These are phyloP conservation scores for Hermodice carunculata DNA, from an alignment of 2,888 invertebrate genomes.

Conservation along the genomic window DNA sequence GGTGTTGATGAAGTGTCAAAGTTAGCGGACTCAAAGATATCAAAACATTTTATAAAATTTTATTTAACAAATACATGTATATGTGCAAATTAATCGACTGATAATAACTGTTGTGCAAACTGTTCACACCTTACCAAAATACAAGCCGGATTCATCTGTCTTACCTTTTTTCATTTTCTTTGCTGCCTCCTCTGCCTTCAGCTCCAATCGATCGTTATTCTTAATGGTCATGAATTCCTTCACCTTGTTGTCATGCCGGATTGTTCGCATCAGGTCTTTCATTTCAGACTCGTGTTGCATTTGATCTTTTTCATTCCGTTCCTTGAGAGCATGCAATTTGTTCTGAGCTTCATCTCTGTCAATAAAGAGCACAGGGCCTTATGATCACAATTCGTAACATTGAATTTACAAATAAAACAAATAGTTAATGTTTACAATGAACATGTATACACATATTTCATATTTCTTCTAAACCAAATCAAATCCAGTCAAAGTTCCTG, in stretches of 20 bases:
- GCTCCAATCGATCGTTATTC: slow-evolving; percentile 75
- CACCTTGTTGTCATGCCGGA: slow-evolving; percentile 86
- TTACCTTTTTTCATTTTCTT: slow-evolving; percentile 19
- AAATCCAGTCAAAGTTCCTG: too few species aligned
- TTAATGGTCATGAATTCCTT: slow-evolving; percentile 87
- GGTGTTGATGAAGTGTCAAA: too few species aligned
- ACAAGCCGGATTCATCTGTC: too few species aligned
- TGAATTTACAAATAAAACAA: not conserved
- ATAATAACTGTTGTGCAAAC: too few species aligned
- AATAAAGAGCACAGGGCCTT: not conserved
- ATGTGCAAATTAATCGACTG: too few species aligned
- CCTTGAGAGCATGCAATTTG: slow-evolving; percentile 84
- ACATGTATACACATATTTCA: too few species aligned
- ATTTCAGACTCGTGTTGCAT: slow-evolving; percentile 81
- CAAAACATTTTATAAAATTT: too few species aligned
- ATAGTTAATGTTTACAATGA: too few species aligned
- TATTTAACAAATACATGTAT: too few species aligned
- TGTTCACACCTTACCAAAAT: too few species aligned
- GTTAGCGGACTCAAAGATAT: too few species aligned
- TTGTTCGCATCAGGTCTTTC: slow-evolving; percentile 84
- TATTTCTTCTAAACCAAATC: too few species aligned
- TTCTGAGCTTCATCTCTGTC: slow-evolving; percentile 71
- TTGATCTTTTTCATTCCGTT: slow-evolving; percentile 80
- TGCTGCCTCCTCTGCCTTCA: slow-evolving; percentile 70
- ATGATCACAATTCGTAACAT: not conserved